Base-by-base conservation (phyloP, 2,797 vertebrate species). In the Argyrosomus regius region DNA sequence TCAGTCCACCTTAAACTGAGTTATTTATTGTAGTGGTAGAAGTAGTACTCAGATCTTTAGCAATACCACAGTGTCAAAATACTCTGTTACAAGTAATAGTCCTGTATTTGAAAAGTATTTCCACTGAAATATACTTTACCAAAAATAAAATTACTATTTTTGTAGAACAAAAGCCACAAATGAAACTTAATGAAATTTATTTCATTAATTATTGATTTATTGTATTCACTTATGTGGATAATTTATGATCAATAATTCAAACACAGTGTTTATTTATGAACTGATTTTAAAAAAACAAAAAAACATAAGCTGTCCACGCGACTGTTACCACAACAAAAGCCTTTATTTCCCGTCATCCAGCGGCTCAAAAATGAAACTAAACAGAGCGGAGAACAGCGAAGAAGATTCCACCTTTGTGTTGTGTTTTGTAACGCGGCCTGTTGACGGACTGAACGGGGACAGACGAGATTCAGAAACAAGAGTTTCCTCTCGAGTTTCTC, bases 341-440 rank as follows among this genome's bases (percentile, higher is more conserved):
- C 22, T 24, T 4, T 0, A 16, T 28, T 74, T 77, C 65, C 82
- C 2, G 35, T 53, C 22, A 28, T 10, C 1, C 64, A 10, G 1
- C 41, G 8, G 31, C 24, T 31, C 18, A 26, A 6, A 74, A 84
- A 10, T 31, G 81, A 86, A 81, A 80, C 22, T 13, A n/a, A 39
- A 57, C 54, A 39, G 50, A 39, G 35, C 35, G 31, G 28, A 24
- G 86, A 79, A 83, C 43, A 48, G 14, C 22, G 58, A 28, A n/a
- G 84, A 88, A 84, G 50, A 16, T 80, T 82, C 84, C 48, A 3
- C 3, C 6, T 14, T 2, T 46, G 35, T 39, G 35, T 41, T 56
- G 43, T 60, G 28, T 48, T 31, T 8, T 7, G 6, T 3, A n/a
- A 11, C 39, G 53, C 24, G 60, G 4, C 59, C 26, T 35, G 49